Base-by-base conservation (phyloP, 2,797 vertebrate species). In the Ctenosaura bakeri region DNA sequence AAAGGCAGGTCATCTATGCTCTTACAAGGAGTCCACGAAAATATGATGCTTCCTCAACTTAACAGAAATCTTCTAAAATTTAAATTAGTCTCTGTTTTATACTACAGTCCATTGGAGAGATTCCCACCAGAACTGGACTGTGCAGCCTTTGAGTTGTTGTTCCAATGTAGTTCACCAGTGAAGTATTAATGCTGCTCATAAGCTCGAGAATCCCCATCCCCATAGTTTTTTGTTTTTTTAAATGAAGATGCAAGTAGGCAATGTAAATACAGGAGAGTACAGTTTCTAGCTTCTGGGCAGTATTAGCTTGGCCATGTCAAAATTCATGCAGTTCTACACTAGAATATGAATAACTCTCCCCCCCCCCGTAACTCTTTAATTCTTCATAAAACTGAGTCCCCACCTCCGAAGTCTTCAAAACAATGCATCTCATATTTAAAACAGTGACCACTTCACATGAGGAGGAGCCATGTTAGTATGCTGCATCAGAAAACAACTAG, bases 391-490 rank as follows among this genome's bases (percentile, higher is more conserved):
- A 46, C 42, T 46, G 2, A 46, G 2, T 4, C 42, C 42, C 42
- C n/a, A n/a, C n/a, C n/a, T n/a, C 42, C 42, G 2, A 42, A 46
- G 42, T 46, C 42, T 46, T 46, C 42, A 46, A 46, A 46, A 46
- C 42, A 46, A 46, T 59, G 80, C 54, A 87, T 9, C 76, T 54
- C 91, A 26, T 73, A n/a, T 86, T 74, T 54, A 35, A 46, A 85
- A 54, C 32, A 66, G 29, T 12, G 66, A 69, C 9, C 66, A 69
- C 13, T 69, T 69, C 7, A 13, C 9, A 1, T 4, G 29, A 6
- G 5, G 59, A 14, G 24, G 9, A 14, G 26, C 46, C 3, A 46
- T 50, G 46, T 78, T 50, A 13, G 24, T 13, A 42, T 76, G 74
- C 14, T 78, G 42, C 12, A 78, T 24, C 32, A 38, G 59, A 76